Evolutionary conservation across 2,113 vertebrate species (phyloP), one percentile per base, ranked within the genome.

Genomic region (Epinephelus lanceolatus): DNA sequence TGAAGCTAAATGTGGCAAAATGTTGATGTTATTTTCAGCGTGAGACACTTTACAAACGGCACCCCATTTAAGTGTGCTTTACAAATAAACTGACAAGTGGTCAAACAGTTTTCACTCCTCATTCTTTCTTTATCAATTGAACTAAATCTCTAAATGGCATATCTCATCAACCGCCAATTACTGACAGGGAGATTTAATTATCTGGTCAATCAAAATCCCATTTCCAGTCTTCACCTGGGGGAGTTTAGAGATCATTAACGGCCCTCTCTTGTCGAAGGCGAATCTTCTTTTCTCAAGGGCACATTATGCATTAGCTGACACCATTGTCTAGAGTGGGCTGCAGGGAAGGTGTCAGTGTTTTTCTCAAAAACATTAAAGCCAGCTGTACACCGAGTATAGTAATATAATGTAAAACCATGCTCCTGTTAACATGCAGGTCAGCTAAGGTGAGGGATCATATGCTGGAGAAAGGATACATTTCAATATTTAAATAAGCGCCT

Each of bases 201-300:
- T 45, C 0, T 67, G 30, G 21, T 71, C 71, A 84, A 88, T 84
- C 53, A 76, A 78, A 80, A 71, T 40, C 23, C 40, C 30, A 71
- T 87, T 86, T 88, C 53, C 52, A 72, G 12, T 63, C 40, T 17
- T 81, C 45, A 37, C 13, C 21, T 51, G 6, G 6, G 27, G 18
- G 13, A 37, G 19, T 52, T 57, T 27, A 5, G 13, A 5, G 21
- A 17, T 67, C 45, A 11, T 60, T 69, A 65, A 66, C 7, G 40
- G 18, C 10, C 6, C 18, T 8, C 47, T 55, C 27, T 37, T 59
- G 60, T 57, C 10, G 0, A 74, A 55, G 53, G 27, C 9, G 15
- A 25, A 42, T 60, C 27, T 66, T 45, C 33, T 47, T 77, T 60
- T 72, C 42, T 78, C 60, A 82, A 83, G 23, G 63, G 11, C 52